A percentile compares a stretch with the other conserved stretches of the same genome.
Evolutionary conservation across 2,888 invertebrate genomes (phyloP).

Genomic region (Busseola fusca): DNA sequence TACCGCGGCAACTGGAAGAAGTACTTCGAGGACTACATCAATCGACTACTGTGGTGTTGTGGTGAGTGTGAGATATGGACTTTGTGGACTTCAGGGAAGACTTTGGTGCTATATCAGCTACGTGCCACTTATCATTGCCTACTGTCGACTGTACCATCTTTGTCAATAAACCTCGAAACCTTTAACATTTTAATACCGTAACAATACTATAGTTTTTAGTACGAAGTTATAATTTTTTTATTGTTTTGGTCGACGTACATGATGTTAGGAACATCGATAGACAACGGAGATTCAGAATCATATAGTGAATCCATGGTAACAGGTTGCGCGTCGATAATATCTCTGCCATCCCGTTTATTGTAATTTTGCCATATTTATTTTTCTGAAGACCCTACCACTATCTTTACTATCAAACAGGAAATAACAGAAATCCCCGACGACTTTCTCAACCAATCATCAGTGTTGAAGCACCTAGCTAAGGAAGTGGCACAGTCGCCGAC

Average conservation of each 20-base stretch:
- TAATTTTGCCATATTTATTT: not conserved
- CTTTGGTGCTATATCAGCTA: too few relatives aligned
- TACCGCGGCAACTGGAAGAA: too few relatives aligned
- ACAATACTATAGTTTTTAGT: too few relatives aligned
- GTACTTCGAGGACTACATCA: too few relatives aligned
- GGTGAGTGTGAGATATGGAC: too few relatives aligned
- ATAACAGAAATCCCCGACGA: conserved; percentile 96
- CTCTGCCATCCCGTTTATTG: not conserved
- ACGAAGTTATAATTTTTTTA: not conserved
- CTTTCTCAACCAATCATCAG: conserved; percentile 94
- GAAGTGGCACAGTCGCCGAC: conserved; percentile 90
- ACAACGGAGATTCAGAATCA: not conserved
- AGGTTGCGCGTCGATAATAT: not conserved
- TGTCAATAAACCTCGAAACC: too few relatives aligned
- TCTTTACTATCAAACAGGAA: conserved; percentile 80
- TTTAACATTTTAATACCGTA: too few relatives aligned
- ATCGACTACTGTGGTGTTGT: too few relatives aligned
- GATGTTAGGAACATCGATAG: not conserved
- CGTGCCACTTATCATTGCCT: too few relatives aligned
- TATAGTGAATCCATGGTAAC: not conserved
- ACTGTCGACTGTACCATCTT: too few relatives aligned
- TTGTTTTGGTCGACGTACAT: not conserved
- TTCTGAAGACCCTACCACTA: not conserved
- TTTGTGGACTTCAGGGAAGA: too few relatives aligned
- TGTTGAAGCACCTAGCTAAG: conserved; percentile 95